Evolutionary conservation across 2,113 vertebrate species (phyloP).

Genomic region (Chascanopsetta lugubris): DNA sequence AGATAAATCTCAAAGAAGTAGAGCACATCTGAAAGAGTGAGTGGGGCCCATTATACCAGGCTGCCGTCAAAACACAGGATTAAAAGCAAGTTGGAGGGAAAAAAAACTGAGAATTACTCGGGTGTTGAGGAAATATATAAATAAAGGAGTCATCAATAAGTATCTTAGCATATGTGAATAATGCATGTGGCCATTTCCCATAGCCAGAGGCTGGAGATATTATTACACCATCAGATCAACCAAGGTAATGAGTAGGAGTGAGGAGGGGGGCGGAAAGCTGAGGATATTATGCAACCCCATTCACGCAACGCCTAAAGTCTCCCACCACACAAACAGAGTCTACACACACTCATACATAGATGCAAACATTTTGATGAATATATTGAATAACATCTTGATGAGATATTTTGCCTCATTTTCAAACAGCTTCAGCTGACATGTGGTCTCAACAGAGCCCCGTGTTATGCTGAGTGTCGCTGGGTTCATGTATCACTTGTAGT

Average conservation of each 20-base stretch:
- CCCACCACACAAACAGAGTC: constrained; percentile 5
- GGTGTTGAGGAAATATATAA: constrained; percentile 67
- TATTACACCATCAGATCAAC: constrained; percentile 74
- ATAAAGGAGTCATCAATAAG: constrained; percentile 77
- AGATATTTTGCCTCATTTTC: constrained; percentile 12
- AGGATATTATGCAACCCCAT: constrained; percentile 34
- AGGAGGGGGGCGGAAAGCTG: constrained; percentile 18
- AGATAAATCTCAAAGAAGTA: constrained; percentile 11
- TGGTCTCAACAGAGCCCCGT: constrained; percentile 1
- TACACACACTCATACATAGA: not conserved
- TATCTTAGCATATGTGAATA: constrained; percentile 78
- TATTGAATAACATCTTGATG: not conserved
- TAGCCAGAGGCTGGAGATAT: constrained; percentile 73
- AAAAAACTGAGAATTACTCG: constrained; percentile 48
- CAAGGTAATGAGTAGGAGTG: constrained; percentile 62
- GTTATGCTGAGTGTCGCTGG: not conserved
- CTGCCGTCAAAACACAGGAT: constrained; percentile 48
- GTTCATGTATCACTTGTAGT: constrained; percentile 36
- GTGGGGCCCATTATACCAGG: constrained; percentile 22
- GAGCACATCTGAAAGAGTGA: constrained; percentile 15
- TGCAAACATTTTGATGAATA: constrained; percentile 11
- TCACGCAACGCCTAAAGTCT: not conserved
- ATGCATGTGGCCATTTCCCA: constrained; percentile 77
- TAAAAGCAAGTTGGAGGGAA: constrained; percentile 32
- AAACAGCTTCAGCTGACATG: constrained; percentile 24